Conservation (phyloP, 1,140 invertebrate species). For the Ips nitidus region DNA sequence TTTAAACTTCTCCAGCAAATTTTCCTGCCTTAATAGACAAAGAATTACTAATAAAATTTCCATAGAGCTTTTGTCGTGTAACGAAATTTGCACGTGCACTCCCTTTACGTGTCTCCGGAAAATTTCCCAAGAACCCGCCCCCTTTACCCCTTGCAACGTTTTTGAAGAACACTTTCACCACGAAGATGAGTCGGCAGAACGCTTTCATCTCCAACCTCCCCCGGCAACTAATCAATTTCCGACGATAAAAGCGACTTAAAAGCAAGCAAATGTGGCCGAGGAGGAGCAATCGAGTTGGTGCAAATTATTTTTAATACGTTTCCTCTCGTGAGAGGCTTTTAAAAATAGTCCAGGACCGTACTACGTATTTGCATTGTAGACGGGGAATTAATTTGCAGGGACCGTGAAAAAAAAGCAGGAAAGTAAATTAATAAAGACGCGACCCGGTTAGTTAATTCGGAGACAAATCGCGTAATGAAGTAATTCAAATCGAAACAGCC, state of each 20-base stretch:
- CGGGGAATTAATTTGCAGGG: neutral
- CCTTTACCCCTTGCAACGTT: neutral
- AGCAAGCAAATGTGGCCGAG: conserved; percentile 1
- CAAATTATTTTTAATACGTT: conserved; percentile 3
- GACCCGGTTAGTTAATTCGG: conserved; percentile 16
- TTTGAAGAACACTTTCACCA: conserved; percentile 18
- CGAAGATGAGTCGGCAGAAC: conserved; percentile 11
- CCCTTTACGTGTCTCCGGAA: conserved; percentile 2
- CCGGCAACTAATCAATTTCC: conserved; percentile 18
- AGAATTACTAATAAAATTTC: no score
- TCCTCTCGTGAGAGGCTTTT: neutral
- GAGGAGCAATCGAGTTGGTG: neutral
- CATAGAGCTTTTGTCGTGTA: no score
- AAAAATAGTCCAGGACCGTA: neutral
- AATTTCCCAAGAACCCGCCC: conserved; percentile 8
- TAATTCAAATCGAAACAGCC: conserved; percentile 30
- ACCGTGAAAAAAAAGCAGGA: conserved; percentile 8
- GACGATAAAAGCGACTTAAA: conserved; percentile 17
- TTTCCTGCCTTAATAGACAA: no score
- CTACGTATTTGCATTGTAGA: neutral
- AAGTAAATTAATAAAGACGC: conserved; percentile 5
- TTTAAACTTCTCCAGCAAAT: no score
- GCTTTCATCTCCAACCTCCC: conserved; percentile 10
- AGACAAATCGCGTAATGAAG: conserved; percentile 30
- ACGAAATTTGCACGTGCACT: neutral